Percentiles rank a stretch among this genome's conserved stretches.
Conservation (phyloP, 2,888 invertebrate species). For the Zaprionus bogoriensis region DNA sequence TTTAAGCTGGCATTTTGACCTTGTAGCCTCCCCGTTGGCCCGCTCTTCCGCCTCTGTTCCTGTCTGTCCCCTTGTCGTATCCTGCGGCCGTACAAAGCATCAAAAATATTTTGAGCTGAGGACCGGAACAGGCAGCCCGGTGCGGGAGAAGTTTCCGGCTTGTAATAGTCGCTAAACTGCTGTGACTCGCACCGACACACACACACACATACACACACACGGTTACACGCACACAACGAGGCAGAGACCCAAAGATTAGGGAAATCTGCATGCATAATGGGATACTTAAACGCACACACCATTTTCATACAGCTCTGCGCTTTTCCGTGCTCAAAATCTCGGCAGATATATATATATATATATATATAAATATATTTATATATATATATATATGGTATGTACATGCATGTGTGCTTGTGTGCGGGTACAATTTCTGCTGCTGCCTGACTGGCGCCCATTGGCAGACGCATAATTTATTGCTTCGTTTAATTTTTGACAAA, state of each 20-base stretch:
- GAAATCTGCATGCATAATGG: conserved; percentile 64
- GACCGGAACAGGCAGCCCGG: conserved; percentile 32
- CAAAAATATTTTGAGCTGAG: conserved; percentile 34
- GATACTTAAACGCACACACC: conserved; percentile 45
- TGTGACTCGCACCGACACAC: conserved; percentile 1
- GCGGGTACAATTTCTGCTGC: conserved; percentile 10
- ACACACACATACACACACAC: not conserved
- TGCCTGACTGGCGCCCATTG: conserved; percentile 53
- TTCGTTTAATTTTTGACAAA: conserved; percentile 68
- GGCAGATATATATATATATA: conserved; percentile 2
- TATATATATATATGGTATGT: not conserved
- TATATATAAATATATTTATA: not conserved
- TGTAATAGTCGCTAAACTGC: conserved; percentile 52
- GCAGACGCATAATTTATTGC: conserved; percentile 66
- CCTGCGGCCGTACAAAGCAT: conserved; percentile 10
- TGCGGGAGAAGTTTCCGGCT: conserved; percentile 36
- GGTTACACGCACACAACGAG: not conserved
- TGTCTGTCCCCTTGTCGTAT: conserved; percentile 4
- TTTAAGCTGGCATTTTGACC: conserved; percentile 38
- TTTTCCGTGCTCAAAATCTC: not conserved
- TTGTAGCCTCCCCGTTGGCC: not conserved
- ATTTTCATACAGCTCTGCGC: conserved; percentile 1
- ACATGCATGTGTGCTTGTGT: not conserved
- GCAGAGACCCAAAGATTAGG: conserved; percentile 48
- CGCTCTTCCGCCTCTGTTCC: not conserved